Evolutionary conservation across 2,113 vertebrate genomes (phyloP), one percentile per base, ranked within the genome.

Genomic region (Crypturellus undulatus): DNA sequence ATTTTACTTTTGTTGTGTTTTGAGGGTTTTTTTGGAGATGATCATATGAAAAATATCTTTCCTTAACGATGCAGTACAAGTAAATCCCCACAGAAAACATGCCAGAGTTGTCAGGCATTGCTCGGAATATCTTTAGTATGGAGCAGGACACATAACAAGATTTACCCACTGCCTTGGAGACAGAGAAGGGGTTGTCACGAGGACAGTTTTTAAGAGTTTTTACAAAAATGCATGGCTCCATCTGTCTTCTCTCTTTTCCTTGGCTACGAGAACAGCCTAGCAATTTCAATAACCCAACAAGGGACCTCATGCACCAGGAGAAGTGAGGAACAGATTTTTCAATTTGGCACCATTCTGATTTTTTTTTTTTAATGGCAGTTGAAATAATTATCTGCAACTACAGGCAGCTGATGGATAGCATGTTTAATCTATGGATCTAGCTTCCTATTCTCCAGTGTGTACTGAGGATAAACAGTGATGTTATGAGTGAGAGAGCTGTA

Each of bases 281-380:
- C 87, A 97, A 97, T 98, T 97, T 96, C 97, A 98, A 96, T 97
- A 96, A 97, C 97, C 97, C 97, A 97, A 91, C 94, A 96, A 97
- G 96, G 96, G 97, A 97, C 96, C 95, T 91, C 85, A 92, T 97
- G 95, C 96, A 97, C 95, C 87, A 96, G 84, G 78, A 97, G 97
- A 97, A 97, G 97, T 85, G 96, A 97, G 95, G 96, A 98, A 97
- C 97, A 98, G 97, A 98, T 98, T 97, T 98, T 98, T 98, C 96
- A 97, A 96, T 97, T 98, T 98, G 98, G 97, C 97, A 97, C 88
- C 62, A 77, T 97, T 97, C 96, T 97, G 94, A 87, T 88, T 95
- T 82, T 64, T 95, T 75, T 94, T 97, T 95, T 85, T 97, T 92
- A 96, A 96, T 93, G 94, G 95, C 94, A 96, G 92, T 97, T 97